Conservation (phyloP, 2,888 invertebrate genomes). For the Coremacera marginata region DNA sequence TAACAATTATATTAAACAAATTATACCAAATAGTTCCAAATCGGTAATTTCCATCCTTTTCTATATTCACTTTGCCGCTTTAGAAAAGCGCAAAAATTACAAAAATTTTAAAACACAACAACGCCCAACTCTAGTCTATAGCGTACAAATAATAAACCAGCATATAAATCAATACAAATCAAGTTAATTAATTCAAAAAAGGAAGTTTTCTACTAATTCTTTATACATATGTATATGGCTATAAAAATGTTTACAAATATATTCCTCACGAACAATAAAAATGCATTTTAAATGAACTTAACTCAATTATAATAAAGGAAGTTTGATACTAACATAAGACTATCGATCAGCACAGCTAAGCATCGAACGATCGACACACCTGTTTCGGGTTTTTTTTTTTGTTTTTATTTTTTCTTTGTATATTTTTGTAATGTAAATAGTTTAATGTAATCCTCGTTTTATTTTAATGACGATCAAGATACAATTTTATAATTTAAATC, state of each 20-base stretch:
- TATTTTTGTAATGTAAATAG: background rate
- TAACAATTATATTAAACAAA: too few species aligned
- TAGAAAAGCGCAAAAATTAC: too few species aligned
- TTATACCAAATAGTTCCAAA: too few species aligned
- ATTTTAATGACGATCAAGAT: background rate
- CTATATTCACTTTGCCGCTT: too few species aligned
- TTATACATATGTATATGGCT: background rate
- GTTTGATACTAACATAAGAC: background rate
- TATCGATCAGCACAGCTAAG: background rate
- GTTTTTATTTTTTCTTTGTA: too few species aligned
- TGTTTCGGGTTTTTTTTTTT: background rate
- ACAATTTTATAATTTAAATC: background rate
- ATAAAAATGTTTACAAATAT: background rate
- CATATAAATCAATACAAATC: background rate
- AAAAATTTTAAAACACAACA: too few species aligned
- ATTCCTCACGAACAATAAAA: background rate
- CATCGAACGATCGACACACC: background rate
- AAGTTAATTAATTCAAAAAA: conserved; percentile 15
- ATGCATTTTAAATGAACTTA: background rate
- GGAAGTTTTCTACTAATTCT: background rate
- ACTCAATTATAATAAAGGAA: conserved; percentile 2
- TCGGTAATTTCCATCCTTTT: too few species aligned
- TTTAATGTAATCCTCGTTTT: background rate
- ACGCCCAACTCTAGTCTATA: background rate
- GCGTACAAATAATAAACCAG: background rate